A percentile compares a stretch with the other conserved stretches of the same genome.
Evolutionary conservation across 37 sponge, comb jelly and placozoan species (phyloP).

Genomic region (Petrosia ficiformis): DNA sequence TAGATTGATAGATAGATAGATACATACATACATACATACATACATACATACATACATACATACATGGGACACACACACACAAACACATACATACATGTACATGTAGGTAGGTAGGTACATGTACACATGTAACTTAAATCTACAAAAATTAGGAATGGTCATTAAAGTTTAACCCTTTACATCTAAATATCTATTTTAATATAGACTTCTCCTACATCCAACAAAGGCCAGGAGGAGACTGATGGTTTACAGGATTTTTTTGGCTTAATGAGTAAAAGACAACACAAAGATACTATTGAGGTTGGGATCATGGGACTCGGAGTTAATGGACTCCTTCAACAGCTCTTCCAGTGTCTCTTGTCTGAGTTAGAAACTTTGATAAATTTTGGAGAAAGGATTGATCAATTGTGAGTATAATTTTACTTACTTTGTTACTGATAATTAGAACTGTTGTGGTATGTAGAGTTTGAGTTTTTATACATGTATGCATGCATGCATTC

Average conservation of each 20-base stretch:
- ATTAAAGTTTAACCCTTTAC: too few relatives aligned
- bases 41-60: too few relatives aligned
- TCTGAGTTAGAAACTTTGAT: conserved; percentile 77
- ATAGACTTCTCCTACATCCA: background rate
- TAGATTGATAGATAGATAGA: too few relatives aligned
- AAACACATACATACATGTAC: background rate
- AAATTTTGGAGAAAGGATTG: conserved; percentile 71
- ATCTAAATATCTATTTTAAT: background rate
- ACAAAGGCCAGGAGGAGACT: background rate
- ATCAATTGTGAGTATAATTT: conserved; percentile 80
- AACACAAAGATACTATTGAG: background rate
- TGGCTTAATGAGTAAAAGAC: background rate
- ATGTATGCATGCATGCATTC: conserved; percentile 13
- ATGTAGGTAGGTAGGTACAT: background rate
- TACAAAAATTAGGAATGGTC: too few relatives aligned
- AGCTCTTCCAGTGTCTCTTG: conserved; percentile 60
- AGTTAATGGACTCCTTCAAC: conserved; percentile 33
- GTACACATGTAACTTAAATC: too few relatives aligned
- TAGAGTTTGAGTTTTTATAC: background rate
- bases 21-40: too few relatives aligned
- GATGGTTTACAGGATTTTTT: background rate
- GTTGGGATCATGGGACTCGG: background rate
- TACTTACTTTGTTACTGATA: too few relatives aligned
- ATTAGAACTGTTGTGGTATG: too few relatives aligned
- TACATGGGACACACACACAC: too few relatives aligned